These are phyloP conservation scores for Drosophila eohydei DNA, from an alignment of 2,888 invertebrate genomes.

Conservation along the genomic window DNA sequence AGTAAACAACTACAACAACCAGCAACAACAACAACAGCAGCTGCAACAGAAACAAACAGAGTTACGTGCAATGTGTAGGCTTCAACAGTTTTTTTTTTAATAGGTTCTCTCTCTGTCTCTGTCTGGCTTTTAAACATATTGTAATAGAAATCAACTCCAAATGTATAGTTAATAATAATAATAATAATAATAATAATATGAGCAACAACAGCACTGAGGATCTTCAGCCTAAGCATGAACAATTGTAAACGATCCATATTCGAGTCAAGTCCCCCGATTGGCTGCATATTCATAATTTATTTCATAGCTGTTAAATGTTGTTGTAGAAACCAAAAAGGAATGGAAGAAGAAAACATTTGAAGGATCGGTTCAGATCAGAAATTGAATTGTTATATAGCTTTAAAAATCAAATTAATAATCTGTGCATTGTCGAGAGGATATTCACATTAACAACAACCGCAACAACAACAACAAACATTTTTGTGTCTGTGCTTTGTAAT, in stretches of 20 bases:
- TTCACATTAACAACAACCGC: constrained; percentile 27
- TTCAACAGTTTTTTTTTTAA: constrained; percentile 28
- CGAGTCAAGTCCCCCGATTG: constrained; percentile 33
- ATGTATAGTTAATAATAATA: constrained; percentile 47
- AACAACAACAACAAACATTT: constrained; percentile 36
- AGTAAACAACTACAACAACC: constrained; percentile 13
- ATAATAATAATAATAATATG: constrained; percentile 20
- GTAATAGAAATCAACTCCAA: constrained; percentile 41
- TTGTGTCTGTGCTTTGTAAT: constrained; percentile 70
- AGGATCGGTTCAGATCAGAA: constrained; percentile 37
- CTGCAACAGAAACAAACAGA: constrained; percentile 30
- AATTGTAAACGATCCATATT: constrained; percentile 19
- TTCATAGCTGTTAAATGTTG: constrained; percentile 52
- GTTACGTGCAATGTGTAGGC: constrained; percentile 52
- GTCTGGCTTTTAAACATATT: constrained; percentile 29
- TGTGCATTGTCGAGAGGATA: constrained; percentile 54
- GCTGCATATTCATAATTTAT: constrained; percentile 43
- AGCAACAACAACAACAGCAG: constrained; percentile 18
- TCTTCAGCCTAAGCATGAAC: constrained; percentile 35
- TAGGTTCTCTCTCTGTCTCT: constrained; percentile 8
- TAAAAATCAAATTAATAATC: constrained; percentile 44
- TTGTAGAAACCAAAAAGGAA: constrained; percentile 32
- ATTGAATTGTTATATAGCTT: constrained; percentile 73
- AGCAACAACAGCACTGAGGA: constrained; percentile 51
- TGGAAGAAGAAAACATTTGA: constrained; percentile 7